phyloP scores from a whole-genome alignment of 2,113 vertebrate species.

The Salvelinus namaycush region DNA sequence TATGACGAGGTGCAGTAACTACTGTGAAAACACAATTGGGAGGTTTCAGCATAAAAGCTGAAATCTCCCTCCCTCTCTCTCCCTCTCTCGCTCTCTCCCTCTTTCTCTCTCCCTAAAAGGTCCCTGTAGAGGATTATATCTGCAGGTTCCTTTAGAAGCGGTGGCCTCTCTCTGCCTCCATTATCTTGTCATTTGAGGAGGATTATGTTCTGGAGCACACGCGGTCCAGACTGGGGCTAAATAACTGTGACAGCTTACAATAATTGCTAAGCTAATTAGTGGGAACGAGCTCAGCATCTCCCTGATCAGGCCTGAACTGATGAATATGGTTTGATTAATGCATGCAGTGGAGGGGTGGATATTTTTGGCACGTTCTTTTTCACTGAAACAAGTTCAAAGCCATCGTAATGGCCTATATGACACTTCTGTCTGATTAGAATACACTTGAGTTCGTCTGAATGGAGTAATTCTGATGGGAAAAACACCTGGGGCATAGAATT shows the following conservation, averaged over 20 bases:
- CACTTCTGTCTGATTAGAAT: background rate
- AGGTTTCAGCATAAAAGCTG: background rate
- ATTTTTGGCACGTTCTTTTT: background rate
- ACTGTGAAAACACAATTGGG: too few relatives aligned
- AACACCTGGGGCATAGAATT: too few relatives aligned
- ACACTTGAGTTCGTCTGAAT: background rate
- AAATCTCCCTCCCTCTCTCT: background rate
- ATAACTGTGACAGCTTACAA: conserved; percentile 77
- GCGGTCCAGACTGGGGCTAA: conserved; percentile 71
- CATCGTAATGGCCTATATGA: background rate
- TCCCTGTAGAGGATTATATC: conserved; percentile 71
- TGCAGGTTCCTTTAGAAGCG: conserved; percentile 66
- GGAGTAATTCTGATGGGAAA: too few relatives aligned
- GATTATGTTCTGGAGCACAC: conserved; percentile 72
- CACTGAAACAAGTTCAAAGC: background rate
- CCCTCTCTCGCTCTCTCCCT: too few relatives aligned
- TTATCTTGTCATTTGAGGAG: conserved; percentile 78
- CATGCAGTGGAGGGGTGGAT: conserved; percentile 15
- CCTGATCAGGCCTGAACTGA: conserved; percentile 64
- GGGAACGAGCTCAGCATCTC: conserved; percentile 56
- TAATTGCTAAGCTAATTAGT: conserved; percentile 77
- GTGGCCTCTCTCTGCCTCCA: conserved; percentile 68
- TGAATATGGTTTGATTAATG: conserved; percentile 65
- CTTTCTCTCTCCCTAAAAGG: conserved; percentile 25
- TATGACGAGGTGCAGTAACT: too few relatives aligned